Percentiles rank a stretch among this genome's conserved stretches.
Evolutionary conservation across 2,888 invertebrate species (phyloP).

Genomic region (Cistogaster globosa): DNA sequence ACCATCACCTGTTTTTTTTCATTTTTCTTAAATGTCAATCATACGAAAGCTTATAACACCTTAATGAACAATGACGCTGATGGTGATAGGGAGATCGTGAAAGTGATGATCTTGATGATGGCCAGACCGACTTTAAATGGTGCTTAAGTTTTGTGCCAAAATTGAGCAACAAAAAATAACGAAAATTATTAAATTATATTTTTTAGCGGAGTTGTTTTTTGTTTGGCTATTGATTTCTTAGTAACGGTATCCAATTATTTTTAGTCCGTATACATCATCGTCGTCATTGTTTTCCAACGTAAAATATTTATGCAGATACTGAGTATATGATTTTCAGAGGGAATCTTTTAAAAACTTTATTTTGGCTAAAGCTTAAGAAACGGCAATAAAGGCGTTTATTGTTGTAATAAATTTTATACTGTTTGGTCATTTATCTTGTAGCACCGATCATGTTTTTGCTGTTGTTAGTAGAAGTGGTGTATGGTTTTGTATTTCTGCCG

Average conservation of each 20-base stretch:
- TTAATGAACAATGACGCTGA: constrained; percentile 65
- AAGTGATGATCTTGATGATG: constrained; percentile 61
- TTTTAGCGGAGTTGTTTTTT: constrained; percentile 6
- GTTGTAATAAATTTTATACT: constrained; percentile 68
- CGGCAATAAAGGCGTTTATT: constrained; percentile 65
- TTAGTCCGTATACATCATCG: constrained; percentile 17
- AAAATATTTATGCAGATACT: neutral
- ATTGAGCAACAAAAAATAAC: neutral
- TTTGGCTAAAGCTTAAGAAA: constrained; percentile 40
- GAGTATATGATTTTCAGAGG: constrained; percentile 8
- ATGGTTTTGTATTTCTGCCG: constrained; percentile 46
- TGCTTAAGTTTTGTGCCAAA: constrained; percentile 25
- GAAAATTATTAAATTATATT: neutral
- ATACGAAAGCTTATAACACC: constrained; percentile 49
- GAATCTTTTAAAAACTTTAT: constrained; percentile 7
- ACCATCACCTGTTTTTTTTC: constrained; percentile 55
- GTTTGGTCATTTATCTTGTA: constrained; percentile 62
- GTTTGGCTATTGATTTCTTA: constrained; percentile 40
- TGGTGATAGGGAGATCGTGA: constrained; percentile 59
- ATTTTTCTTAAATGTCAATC: constrained; percentile 53
- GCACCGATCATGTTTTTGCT: constrained; percentile 43
- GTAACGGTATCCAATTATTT: constrained; percentile 64
- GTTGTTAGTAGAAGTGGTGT: constrained; percentile 19
- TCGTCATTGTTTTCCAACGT: constrained; percentile 6
- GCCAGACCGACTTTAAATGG: constrained; percentile 53